Conservation (phyloP, 2,113 vertebrate species). For the Nycticebus coucang region DNA sequence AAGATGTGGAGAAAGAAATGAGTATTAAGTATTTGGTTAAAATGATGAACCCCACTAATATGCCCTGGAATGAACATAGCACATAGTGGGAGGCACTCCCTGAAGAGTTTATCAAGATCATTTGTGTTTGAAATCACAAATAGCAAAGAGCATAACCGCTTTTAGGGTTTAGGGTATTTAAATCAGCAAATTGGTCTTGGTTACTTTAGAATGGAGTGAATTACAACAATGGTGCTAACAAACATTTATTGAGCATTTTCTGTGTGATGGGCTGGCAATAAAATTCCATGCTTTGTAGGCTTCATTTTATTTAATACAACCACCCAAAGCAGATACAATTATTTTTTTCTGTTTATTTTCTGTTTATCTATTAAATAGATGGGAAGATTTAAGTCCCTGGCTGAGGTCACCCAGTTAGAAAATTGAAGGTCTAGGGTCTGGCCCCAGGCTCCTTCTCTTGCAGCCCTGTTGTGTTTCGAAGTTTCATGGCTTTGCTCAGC, state of each 20-base stretch:
- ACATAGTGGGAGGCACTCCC: neutral
- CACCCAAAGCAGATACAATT: neutral
- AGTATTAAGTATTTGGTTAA: neutral
- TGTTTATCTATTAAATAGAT: neutral
- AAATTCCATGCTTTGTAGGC: neutral
- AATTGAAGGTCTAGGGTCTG: neutral
- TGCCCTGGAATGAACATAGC: neutral
- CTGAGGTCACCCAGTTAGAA: neutral
- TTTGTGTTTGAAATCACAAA: neutral
- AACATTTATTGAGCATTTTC: neutral
- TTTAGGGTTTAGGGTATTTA: neutral
- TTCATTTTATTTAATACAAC: neutral
- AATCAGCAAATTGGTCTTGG: neutral
- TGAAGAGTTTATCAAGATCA: rapidly evolving
- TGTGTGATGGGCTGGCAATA: rapidly evolving
- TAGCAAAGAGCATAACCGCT: neutral
- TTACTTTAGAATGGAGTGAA: too few relatives aligned
- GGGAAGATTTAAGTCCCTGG: neutral
- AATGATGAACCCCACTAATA: neutral
- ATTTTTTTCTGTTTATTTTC: neutral
- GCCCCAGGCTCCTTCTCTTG: too few relatives aligned
- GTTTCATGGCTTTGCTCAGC: rapidly evolving
- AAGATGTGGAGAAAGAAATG: neutral
- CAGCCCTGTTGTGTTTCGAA: rapidly evolving
- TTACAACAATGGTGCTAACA: too few relatives aligned